A percentile compares a stretch with the other conserved stretches of the same genome.
phyloP scores from a whole-genome alignment of 2,797 vertebrate species.

The Aphelocoma californica region DNA sequence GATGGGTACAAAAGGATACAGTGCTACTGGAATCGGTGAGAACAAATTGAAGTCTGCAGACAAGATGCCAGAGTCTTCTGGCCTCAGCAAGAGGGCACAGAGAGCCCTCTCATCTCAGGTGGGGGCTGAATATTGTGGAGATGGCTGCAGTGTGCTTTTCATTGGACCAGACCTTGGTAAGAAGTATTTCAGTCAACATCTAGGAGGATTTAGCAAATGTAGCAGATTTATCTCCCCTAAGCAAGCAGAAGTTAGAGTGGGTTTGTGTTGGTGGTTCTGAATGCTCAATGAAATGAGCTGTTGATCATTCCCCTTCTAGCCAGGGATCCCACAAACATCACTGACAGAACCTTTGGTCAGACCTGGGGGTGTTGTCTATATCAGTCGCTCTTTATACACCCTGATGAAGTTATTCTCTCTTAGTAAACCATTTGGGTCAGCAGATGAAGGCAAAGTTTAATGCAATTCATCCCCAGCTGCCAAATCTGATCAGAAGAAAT shows the following conservation, averaged over 20 bases:
- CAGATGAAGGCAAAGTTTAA: background rate
- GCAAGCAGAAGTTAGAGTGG: background rate
- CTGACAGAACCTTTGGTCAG: background rate
- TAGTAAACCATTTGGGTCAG: background rate
- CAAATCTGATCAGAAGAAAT: background rate
- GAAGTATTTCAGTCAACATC: background rate
- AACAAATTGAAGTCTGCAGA: background rate
- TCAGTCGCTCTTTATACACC: background rate
- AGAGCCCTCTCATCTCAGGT: background rate
- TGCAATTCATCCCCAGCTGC: background rate
- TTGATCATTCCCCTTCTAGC: background rate
- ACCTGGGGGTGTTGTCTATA: background rate
- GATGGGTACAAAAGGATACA: background rate
- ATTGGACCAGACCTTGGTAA: background rate
- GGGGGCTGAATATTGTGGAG: background rate
- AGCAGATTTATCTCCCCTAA: background rate
- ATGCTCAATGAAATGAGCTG: background rate
- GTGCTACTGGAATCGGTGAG: background rate
- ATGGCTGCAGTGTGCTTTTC: background rate
- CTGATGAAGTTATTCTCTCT: background rate
- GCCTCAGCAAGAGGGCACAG: background rate
- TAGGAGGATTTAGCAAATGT: background rate
- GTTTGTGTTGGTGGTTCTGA: background rate
- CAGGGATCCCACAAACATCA: background rate
- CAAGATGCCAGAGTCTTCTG: background rate